Evolutionary conservation across 2,888 invertebrate species (phyloP).

Genomic region (Xanthostigma xanthostigma): DNA sequence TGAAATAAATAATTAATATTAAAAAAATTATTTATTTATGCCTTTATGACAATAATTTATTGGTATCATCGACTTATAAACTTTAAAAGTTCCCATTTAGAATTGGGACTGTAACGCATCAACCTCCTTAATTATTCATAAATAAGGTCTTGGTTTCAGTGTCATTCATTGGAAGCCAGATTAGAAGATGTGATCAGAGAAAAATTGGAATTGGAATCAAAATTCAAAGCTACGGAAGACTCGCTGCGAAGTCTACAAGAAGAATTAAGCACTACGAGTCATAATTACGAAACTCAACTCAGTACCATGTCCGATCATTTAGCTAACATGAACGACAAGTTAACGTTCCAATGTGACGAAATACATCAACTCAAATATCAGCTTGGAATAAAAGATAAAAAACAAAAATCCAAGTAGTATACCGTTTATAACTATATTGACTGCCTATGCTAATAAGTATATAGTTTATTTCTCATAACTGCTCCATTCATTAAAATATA

Average conservation of each 20-base stretch:
- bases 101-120: too few species aligned
- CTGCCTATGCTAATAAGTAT: too few species aligned
- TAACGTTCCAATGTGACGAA: constrained; percentile 66
- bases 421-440: too few species aligned
- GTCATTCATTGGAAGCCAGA: constrained; percentile 29
- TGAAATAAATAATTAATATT: too few species aligned
- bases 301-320: constrained; percentile 65
- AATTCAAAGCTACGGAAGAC: constrained; percentile 32
- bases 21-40: too few species aligned
- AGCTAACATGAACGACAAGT: constrained; percentile 69
- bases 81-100: too few species aligned
- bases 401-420: not conserved
- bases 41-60: too few species aligned
- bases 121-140: too few species aligned
- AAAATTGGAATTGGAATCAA: constrained; percentile 34
- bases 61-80: too few species aligned
- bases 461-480: too few species aligned
- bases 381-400: constrained; percentile 20
- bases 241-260: constrained; percentile 42
- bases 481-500: too few species aligned
- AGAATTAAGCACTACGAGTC: constrained; percentile 45
- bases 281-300: constrained; percentile 54
- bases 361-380: constrained; percentile 54
- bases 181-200: constrained; percentile 34
- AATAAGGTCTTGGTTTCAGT: constrained; percentile 15